Evolutionary conservation across 1,140 invertebrate species (phyloP).

Genomic region (Musca vetustissima): DNA sequence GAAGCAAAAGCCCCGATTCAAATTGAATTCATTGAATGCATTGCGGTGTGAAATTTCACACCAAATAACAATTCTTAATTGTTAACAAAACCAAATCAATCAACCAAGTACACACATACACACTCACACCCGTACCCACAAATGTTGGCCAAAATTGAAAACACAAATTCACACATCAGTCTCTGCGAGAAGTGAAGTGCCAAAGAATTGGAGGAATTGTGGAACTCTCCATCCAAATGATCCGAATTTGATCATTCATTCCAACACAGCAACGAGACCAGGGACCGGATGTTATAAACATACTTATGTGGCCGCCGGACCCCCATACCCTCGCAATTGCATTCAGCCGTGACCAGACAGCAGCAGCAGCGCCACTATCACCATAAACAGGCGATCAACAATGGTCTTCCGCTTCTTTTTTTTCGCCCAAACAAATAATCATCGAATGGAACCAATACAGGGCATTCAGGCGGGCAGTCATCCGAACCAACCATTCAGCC

Average conservation of each 20-base stretch:
- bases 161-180: no score
- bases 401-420: constrained; percentile 30
- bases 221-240: neutral
- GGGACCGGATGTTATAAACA: constrained; percentile 14
- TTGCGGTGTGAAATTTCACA: constrained; percentile 56
- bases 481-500: constrained; percentile 1
- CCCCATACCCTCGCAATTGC: neutral
- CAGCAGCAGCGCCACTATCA: neutral
- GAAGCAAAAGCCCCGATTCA: neutral
- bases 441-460: constrained; percentile 56
- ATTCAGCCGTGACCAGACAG: constrained; percentile 3
- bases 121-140: neutral
- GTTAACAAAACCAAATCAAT: constrained; percentile 30
- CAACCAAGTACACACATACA: constrained; percentile 8
- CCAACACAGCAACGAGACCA: no score
- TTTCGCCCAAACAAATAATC: constrained; percentile 42
- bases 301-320: constrained; percentile 7
- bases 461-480: neutral
- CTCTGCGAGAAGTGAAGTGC: no score
- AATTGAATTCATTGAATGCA: constrained; percentile 43
- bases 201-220: no score
- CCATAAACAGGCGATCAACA: constrained; percentile 30
- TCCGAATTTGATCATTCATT: constrained; percentile 1
- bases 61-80: constrained; percentile 39
- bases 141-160: no score